Percentiles rank a stretch among this genome's conserved stretches.
Conservation (phyloP, 2,797 vertebrate genomes). For the Enteromius argenteus region DNA sequence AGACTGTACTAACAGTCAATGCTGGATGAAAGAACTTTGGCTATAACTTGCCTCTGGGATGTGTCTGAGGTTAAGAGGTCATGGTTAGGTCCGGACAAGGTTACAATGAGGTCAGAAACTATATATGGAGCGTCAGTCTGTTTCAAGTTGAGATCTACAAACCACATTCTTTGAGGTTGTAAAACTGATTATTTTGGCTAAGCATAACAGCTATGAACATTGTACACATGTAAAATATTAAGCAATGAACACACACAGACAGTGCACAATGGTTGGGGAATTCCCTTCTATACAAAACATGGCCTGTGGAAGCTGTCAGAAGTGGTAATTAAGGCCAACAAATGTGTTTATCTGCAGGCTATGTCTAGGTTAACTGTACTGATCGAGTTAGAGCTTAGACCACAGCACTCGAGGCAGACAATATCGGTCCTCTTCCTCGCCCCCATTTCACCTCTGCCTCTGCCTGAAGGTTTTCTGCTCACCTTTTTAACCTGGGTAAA, state of each 20-base stretch:
- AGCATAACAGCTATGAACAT: conserved; percentile 18
- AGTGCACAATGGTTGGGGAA: conserved; percentile 32
- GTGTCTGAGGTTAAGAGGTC: conserved; percentile 30
- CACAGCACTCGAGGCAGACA: conserved; percentile 38
- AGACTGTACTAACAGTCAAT: not conserved
- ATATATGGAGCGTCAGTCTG: not conserved
- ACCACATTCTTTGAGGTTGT: not conserved
- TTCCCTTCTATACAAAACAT: conserved; percentile 55
- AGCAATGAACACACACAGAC: conserved; percentile 27
- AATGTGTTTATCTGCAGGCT: conserved; percentile 49
- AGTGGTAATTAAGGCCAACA: conserved; percentile 42
- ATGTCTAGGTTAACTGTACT: conserved; percentile 48
- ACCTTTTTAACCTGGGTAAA: conserved; percentile 55
- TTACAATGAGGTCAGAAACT: conserved; percentile 13
- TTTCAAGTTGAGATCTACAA: conserved; percentile 22
- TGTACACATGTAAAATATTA: conserved; percentile 40
- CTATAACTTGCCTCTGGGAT: not conserved
- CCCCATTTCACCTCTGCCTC: conserved; percentile 2
- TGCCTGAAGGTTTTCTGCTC: conserved; percentile 25
- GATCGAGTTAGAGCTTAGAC: conserved; percentile 47
- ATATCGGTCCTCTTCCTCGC: conserved; percentile 49
- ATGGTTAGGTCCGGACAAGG: conserved; percentile 9
- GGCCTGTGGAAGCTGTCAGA: conserved; percentile 40
- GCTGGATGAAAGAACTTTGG: not conserved
- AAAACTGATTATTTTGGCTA: conserved; percentile 8